Conservation (phyloP, 2,888 invertebrate genomes). For the Pyrochroa serraticornis region DNA sequence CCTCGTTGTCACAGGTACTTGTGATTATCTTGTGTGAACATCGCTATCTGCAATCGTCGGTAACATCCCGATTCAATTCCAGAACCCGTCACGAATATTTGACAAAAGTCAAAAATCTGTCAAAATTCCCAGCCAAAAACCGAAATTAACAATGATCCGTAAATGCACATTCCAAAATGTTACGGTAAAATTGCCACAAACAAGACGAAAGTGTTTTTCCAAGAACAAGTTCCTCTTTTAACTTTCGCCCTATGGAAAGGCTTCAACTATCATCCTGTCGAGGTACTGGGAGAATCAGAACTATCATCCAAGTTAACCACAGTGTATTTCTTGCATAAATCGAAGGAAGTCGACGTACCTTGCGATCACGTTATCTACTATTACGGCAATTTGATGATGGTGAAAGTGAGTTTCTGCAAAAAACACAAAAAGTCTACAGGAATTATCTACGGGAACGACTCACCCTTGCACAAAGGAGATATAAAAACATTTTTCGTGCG, state of each 20-base stretch:
- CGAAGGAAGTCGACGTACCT: conserved; percentile 18
- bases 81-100: not conserved
- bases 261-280: conserved; percentile 9
- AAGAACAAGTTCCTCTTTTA: not conserved
- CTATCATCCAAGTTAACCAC: not conserved
- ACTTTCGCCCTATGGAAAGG: conserved; percentile 15
- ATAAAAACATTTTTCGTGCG: conserved; percentile 16
- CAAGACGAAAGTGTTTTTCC: not conserved
- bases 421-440: conserved; percentile 7
- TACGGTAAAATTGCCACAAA: not conserved
- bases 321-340: conserved; percentile 27
- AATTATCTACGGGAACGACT: conserved; percentile 26
- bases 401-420: conserved; percentile 11
- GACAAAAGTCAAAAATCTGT: not conserved
- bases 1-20: conserved; percentile 28
- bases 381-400: conserved; percentile 30
- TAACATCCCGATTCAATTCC: not conserved
- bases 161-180: not conserved
- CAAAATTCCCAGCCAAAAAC: not conserved
- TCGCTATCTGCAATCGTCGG: not conserved
- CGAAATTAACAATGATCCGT: not conserved
- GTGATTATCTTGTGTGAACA: conserved; percentile 19
- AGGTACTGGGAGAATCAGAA: conserved; percentile 12
- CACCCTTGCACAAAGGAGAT: conserved; percentile 20
- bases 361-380: conserved; percentile 25